Conservation (phyloP, 2,113 vertebrate genomes). For the Peromyscus leucopus region DNA sequence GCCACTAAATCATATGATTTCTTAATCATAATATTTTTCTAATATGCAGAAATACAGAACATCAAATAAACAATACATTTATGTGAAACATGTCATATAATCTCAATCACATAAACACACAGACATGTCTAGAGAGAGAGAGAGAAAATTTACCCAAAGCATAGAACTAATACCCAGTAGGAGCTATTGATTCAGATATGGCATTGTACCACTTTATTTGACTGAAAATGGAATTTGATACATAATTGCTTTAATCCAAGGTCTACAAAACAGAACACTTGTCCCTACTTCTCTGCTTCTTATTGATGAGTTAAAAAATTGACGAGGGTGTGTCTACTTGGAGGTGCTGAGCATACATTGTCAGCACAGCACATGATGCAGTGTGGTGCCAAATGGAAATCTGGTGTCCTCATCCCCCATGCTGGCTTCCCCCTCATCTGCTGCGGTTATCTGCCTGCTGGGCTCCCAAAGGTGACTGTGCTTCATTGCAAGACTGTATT, state of each 20-base stretch:
- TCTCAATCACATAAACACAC: not conserved
- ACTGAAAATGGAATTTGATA: not conserved
- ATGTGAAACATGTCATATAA: not conserved
- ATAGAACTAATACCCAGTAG: not conserved
- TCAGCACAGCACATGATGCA: not conserved
- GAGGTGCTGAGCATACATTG: not conserved
- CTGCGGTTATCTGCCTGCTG: not conserved
- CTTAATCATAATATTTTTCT: not conserved
- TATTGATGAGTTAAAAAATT: not conserved
- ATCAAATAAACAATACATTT: not conserved
- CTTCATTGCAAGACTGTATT: conserved; percentile 43
- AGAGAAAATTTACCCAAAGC: not conserved
- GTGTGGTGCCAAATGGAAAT: not conserved
- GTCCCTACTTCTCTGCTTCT: not conserved
- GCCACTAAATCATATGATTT: not conserved
- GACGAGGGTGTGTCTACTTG: not conserved
- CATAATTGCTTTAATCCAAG: conserved; percentile 5
- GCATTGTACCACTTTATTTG: not conserved
- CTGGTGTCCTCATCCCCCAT: not conserved
- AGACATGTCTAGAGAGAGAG: too few relatives aligned
- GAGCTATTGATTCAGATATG: not conserved
- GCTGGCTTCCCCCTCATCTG: not conserved
- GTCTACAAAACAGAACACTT: not conserved
- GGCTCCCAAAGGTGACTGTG: conserved; percentile 64
- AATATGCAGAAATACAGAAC: not conserved